A percentile compares a stretch with the other conserved stretches of the same genome.
These are phyloP conservation scores for Arbacia lixula DNA, from an alignment of 53 echinoderm and acorn worm genomes.

Conservation along the genomic window DNA sequence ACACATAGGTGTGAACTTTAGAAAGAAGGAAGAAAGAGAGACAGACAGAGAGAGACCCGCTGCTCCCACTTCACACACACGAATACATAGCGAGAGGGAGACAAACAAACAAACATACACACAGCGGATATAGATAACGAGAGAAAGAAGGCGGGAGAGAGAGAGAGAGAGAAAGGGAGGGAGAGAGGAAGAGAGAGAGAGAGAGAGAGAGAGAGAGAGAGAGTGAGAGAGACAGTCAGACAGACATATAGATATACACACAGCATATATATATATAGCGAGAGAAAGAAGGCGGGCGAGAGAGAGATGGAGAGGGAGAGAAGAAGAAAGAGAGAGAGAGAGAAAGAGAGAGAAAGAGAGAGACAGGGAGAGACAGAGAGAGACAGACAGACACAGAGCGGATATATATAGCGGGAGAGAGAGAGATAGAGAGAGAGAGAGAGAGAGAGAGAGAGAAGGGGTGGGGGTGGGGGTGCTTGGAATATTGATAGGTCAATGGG, in stretches of 20 bases:
- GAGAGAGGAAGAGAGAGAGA: background rate
- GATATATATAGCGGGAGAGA: slow-evolving; percentile 18
- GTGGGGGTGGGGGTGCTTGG: background rate
- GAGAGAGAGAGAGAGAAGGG: background rate
- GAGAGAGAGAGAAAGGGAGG: no score
- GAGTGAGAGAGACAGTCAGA: no score
- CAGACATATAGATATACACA: no score
- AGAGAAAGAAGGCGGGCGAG: no score
- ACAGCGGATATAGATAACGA: background rate
- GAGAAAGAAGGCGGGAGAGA: background rate
- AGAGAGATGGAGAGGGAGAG: background rate
- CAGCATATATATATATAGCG: no score
- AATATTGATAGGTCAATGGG: slow-evolving; percentile 41
- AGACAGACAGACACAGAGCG: slow-evolving; percentile 14
- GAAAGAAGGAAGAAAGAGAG: no score
- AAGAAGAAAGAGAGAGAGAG: background rate
- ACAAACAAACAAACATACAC: no score
- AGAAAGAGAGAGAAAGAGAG: background rate
- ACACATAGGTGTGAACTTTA: no score
- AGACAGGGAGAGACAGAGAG: no score
- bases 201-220: background rate
- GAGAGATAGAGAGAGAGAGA: background rate
- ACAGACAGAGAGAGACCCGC: no score
- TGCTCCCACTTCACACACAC: no score
- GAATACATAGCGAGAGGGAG: no score